Conservation (phyloP, 1,140 invertebrate genomes). For the Ericerus pela region DNA sequence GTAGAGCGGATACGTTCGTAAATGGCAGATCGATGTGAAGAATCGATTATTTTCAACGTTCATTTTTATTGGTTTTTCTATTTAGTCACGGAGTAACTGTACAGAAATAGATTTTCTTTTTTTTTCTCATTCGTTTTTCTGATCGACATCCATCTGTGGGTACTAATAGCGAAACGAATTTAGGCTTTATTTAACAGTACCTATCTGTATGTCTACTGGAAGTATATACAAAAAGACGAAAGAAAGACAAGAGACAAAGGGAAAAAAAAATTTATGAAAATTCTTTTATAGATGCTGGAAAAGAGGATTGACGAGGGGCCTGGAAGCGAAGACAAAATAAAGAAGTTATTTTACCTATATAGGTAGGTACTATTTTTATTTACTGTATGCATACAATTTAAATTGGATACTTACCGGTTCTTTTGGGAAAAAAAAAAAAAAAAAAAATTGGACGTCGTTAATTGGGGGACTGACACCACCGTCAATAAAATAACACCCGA, state of each 20-base stretch:
- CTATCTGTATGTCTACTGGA: background rate
- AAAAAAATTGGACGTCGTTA: background rate
- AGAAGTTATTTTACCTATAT: background rate
- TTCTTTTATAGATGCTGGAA: too few species aligned
- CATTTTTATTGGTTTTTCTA: constrained; percentile 8
- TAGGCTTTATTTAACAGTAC: background rate
- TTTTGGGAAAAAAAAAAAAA: constrained; percentile 4
- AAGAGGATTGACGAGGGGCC: background rate
- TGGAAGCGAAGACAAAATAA: background rate
- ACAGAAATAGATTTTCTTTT: background rate
- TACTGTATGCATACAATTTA: too few species aligned
- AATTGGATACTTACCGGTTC: background rate
- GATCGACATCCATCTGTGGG: too few species aligned
- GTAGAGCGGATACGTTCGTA: background rate
- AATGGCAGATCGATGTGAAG: background rate
- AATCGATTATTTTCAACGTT: constrained; percentile 2
- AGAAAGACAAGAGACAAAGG: background rate
- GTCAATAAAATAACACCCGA: background rate
- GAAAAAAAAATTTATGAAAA: too few species aligned
- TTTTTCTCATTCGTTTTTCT: background rate
- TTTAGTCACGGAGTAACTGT: constrained; percentile 2
- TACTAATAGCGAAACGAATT: constrained; percentile 8
- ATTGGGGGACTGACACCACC: constrained; percentile 3
- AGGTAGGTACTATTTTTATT: background rate
- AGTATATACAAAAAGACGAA: background rate